Percentiles rank a stretch among this genome's conserved stretches.
Conservation (phyloP, 1,140 invertebrate species). For the Leptinotarsa lineolata region DNA sequence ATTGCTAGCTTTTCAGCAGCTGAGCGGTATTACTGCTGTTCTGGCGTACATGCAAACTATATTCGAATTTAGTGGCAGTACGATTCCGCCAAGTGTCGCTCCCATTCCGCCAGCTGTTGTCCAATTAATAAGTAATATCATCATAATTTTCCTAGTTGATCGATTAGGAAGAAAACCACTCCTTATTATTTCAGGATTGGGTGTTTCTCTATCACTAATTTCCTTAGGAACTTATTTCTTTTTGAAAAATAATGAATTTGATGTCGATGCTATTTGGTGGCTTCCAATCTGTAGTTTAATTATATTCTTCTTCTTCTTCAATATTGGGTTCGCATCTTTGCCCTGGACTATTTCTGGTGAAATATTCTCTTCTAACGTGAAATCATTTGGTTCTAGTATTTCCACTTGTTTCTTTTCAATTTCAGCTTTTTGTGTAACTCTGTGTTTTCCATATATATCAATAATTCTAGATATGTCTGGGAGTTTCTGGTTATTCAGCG, state of each 20-base stretch:
- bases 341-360: constrained; percentile 84
- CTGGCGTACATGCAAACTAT: constrained; percentile 78
- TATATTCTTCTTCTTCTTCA: constrained; percentile 43
- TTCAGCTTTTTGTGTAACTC: constrained; percentile 77
- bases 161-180: constrained; percentile 53
- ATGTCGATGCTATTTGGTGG: constrained; percentile 39
- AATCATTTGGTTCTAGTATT: constrained; percentile 72
- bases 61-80: constrained; percentile 66
- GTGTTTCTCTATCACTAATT: constrained; percentile 27
- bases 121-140: constrained; percentile 29
- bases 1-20: constrained; percentile 73
- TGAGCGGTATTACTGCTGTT: constrained; percentile 80
- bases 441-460: constrained; percentile 68
- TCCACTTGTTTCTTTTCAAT: constrained; percentile 77
- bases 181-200: constrained; percentile 32
- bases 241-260: constrained; percentile 20
- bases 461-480: constrained; percentile 66
- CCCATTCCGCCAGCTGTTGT: constrained; percentile 34
- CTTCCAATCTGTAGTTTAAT: constrained; percentile 45
- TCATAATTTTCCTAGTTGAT: constrained; percentile 36
- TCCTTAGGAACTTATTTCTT: constrained; percentile 37
- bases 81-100: constrained; percentile 53
- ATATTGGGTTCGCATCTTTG: constrained; percentile 73
- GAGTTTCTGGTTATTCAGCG: constrained; percentile 79
- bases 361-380: constrained; percentile 75